phyloP scores from a whole-genome alignment of 2,888 invertebrate species.

The Xestia rhomboidea region DNA sequence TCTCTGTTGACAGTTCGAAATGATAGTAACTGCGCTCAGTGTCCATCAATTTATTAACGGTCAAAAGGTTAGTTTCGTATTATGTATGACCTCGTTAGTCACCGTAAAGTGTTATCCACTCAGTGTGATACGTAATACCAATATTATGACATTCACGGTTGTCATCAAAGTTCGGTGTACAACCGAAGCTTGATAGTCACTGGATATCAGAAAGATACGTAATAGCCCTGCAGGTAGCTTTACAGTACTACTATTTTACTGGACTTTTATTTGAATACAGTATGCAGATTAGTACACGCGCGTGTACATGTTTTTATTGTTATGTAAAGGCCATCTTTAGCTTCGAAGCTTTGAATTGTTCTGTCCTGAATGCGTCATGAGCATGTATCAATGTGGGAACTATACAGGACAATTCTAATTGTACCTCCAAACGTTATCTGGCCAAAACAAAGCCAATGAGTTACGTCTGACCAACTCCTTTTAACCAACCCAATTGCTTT shows the following conservation, averaged over 20 bases:
- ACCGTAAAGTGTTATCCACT: too few relatives aligned
- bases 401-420: not conserved
- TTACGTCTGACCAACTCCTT: constrained; percentile 45
- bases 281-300: not conserved
- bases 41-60: too few relatives aligned
- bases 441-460: constrained; percentile 35
- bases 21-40: too few relatives aligned
- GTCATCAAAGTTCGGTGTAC: too few relatives aligned
- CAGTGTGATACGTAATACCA: too few relatives aligned
- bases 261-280: not conserved
- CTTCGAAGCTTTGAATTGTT: not conserved
- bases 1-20: too few relatives aligned
- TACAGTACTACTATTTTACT: not conserved
- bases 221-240: too few relatives aligned
- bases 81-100: too few relatives aligned
- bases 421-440: constrained; percentile 4
- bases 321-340: not conserved
- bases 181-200: too few relatives aligned
- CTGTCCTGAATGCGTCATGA: not conserved
- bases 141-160: too few relatives aligned
- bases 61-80: too few relatives aligned
- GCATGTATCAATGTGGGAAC: constrained; percentile 19
- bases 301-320: not conserved
- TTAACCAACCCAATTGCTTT: constrained; percentile 31
- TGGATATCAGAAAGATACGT: too few relatives aligned